phyloP scores from a whole-genome alignment of 2,797 vertebrate genomes.

The Dendrocincla fuliginosa region DNA sequence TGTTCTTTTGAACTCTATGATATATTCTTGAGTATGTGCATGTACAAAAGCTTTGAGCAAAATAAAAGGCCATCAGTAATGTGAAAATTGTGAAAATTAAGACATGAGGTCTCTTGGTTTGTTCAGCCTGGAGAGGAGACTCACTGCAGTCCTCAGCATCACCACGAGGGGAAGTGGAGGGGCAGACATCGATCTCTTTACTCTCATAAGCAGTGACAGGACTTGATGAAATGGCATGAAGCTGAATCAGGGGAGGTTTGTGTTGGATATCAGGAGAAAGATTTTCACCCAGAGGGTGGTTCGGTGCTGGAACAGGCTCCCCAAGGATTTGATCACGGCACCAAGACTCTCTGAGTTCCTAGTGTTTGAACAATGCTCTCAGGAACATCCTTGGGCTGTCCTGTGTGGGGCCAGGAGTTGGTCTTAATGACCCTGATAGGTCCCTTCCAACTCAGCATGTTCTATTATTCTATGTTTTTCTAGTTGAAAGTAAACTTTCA shows the following conservation, averaged over 20 bases:
- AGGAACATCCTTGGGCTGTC: accelerated
- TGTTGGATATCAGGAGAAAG: neutral
- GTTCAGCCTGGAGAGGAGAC: neutral
- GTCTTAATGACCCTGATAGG: neutral
- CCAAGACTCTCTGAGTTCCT: neutral
- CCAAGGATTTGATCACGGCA: neutral
- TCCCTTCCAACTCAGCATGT: neutral
- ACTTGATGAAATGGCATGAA: neutral
- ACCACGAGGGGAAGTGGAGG: neutral
- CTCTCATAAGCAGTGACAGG: too few species aligned
- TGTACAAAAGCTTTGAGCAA: neutral
- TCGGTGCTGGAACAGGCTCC: neutral
- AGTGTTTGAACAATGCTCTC: neutral
- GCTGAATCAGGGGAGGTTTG: neutral
- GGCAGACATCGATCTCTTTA: neutral
- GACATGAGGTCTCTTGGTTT: neutral
- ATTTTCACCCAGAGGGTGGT: accelerated
- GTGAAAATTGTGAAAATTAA: neutral
- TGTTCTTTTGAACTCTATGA: neutral
- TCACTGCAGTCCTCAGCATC: neutral
- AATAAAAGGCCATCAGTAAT: neutral
- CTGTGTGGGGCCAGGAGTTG: neutral
- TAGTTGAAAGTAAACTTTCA: neutral
- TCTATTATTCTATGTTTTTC: neutral
- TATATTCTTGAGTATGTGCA: neutral